Base-by-base conservation (phyloP, 1,140 invertebrate genomes). In the Listronotus oregonensis region DNA sequence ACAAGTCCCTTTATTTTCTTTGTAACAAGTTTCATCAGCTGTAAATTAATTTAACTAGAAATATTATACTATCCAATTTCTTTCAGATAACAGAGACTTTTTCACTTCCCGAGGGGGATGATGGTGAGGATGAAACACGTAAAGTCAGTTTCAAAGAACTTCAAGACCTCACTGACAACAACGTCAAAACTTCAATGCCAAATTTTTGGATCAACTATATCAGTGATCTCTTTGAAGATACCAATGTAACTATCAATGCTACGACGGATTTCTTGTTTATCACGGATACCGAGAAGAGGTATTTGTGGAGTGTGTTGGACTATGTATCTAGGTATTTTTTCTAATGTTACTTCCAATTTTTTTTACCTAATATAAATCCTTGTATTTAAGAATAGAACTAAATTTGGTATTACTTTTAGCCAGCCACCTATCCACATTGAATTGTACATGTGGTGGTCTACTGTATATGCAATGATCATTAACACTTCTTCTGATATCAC, bases 361-460 rank as follows among this genome's bases (percentile, higher is more conserved):
- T n/a, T n/a, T n/a, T n/a, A n/a, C n/a, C n/a, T n/a, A n/a, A n/a
- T n/a, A n/a, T n/a, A n/a, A n/a, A n/a, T n/a, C n/a, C n/a, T n/a
- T n/a, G n/a, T n/a, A n/a, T n/a, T n/a, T n/a, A n/a, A n/a, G n/a
- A n/a, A n/a, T n/a, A n/a, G n/a, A n/a, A n/a, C n/a, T n/a, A n/a
- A 51, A 17, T 11, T 2, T 27, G 18, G 27, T 32, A 27, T 51
- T 27, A 21, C 1, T 55, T 63, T 32, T 37, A 84, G 8, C 79
- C 80, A 7, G 0, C 82, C 86, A 0, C 75, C 83, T 11, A 72
- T 82, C 17, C 61, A 83, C 31, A 74, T 90, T 49, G 89, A 90
- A 75, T 82, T 88, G 0, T 88, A 85, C 66, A 79, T 89, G 65
- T 91, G 89, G 89, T 84, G 88, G 76, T 82, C 83, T 63, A 82